Base-by-base conservation (phyloP, 2,113 vertebrate species). In the Monopterus albus region DNA sequence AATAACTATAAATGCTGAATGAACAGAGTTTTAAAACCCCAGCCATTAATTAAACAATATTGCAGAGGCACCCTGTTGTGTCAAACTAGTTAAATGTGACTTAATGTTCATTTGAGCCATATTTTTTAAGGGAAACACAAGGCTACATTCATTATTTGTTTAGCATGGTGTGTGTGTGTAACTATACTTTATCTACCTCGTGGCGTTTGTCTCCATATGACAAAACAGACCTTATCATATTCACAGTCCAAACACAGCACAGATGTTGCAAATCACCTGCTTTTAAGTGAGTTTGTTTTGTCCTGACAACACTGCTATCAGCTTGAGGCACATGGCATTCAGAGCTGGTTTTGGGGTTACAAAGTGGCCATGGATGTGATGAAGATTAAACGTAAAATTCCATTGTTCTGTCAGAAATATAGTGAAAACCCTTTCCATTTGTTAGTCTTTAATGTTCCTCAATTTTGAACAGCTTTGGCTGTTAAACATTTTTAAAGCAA, bases 121-220 rank as follows among this genome's bases (percentile, higher is more conserved):
- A 36, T 20, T 17, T 47, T 2, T 21, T 18, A 25, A 20, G 15
- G 36, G 7, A 25, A 26, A 35, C 18, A 35, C 17, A 38, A 11
- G 28, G 33, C n/a, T 15, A 8, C 12, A 1, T 5, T 28, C 12
- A 15, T 7, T 61, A 47, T 55, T 55, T 55, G 35, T 49, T 72
- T 60, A 35, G 35, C 47, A 20, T 59, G 26, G 20, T 11, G 10
- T 42, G 45, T 15, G 23, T 15, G 23, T 39, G 31, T 58, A 52
- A 47, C 63, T 55, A 40, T 52, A 53, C 35, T 42, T 35, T 23
- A 21, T 65, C 59, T 38, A 33, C 47, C 43, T 50, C 49, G 2
- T 42, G 17, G 25, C 33, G 58, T 66, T 65, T 21, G 40, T 42
- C 61, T 29, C 49, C 20, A 23, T 50, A 36, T 55, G 39, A 26